These are phyloP conservation scores for Saccopteryx bilineata DNA, from an alignment of 2,113 vertebrate genomes.

Conservation along the genomic window DNA sequence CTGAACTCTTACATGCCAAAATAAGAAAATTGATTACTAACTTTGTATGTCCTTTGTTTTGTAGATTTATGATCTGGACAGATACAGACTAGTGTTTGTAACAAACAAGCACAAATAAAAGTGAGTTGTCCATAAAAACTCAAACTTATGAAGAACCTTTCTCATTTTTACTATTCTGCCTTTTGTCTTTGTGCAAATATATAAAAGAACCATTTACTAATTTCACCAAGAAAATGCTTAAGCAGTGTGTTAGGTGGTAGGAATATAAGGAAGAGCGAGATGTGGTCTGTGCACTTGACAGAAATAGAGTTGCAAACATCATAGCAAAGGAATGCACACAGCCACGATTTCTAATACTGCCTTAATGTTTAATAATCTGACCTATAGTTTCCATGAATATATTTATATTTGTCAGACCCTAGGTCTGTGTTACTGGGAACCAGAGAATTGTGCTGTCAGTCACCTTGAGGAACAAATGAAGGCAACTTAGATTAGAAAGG, in stretches of 20 bases:
- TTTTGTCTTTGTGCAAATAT: not conserved
- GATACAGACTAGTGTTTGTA: not conserved
- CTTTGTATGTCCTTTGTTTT: not conserved
- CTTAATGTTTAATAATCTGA: constrained; percentile 33
- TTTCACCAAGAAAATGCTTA: not conserved
- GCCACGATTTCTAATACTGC: not conserved
- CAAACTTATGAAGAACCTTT: not conserved
- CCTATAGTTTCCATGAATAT: not conserved
- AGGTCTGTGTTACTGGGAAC: not conserved
- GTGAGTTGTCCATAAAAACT: not conserved
- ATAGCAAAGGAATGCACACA: not conserved
- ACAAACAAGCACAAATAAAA: not conserved
- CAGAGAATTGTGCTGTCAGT: not conserved
- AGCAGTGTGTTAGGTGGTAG: not conserved
- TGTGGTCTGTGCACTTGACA: not conserved
- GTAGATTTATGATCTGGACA: not conserved
- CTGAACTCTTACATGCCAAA: not conserved
- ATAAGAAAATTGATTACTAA: constrained; percentile 4
- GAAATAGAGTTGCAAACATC: not conserved
- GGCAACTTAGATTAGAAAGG: not conserved
- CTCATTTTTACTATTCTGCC: not conserved
- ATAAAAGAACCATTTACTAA: not conserved
- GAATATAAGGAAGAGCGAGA: not conserved
- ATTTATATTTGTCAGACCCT: not conserved
- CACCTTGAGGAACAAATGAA: not conserved